Conservation (phyloP, 2,797 vertebrate genomes). For the Momotus momota region DNA sequence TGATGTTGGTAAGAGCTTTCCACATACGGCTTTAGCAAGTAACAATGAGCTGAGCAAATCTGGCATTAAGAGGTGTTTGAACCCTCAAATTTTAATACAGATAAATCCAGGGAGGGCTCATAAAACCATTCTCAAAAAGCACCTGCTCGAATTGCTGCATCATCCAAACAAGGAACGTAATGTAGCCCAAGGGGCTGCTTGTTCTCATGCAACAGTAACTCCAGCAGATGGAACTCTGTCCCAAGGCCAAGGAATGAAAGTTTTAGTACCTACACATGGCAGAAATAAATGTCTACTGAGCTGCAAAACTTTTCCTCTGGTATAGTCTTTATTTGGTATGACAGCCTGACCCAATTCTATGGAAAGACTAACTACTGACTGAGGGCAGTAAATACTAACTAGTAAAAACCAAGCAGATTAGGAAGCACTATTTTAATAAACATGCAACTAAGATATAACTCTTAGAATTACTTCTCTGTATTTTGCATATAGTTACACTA, state of each 20-base stretch:
- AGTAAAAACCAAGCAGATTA: not conserved
- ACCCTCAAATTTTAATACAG: not conserved
- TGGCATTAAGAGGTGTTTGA: not conserved
- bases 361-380: not conserved
- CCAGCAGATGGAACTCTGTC: constrained; percentile 16
- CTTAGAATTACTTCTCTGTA: not conserved
- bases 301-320: not conserved
- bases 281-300: constrained; percentile 36
- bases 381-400: not conserved
- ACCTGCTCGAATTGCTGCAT: not conserved
- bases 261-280: not conserved
- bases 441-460: not conserved
- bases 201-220: not conserved
- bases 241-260: constrained; percentile 1
- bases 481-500: not conserved
- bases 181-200: not conserved
- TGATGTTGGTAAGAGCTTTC: not conserved
- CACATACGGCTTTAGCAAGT: not conserved
- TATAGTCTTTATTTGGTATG: not conserved
- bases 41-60: not conserved
- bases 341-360: not conserved
- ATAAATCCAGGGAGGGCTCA: not conserved
- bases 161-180: not conserved
- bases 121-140: not conserved
- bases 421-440: not conserved